Evolutionary conservation across 2,888 invertebrate species (phyloP).

Genomic region (Tinea trinotella): DNA sequence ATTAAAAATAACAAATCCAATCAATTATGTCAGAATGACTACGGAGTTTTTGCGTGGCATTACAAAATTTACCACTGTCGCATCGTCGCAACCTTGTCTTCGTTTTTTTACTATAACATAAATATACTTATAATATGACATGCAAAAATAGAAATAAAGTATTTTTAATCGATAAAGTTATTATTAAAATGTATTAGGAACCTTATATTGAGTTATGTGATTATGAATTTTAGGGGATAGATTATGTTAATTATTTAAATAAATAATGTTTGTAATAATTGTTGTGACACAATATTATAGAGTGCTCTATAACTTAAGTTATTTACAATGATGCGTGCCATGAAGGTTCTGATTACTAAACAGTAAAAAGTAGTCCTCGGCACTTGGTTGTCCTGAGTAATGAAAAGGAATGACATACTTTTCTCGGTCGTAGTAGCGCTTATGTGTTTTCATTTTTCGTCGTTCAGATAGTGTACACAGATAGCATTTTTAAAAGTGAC

Average conservation of each 20-base stretch:
- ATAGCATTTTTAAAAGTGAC: constrained; percentile 15
- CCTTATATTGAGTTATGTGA: too few relatives aligned
- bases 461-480: constrained; percentile 17
- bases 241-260: too few relatives aligned
- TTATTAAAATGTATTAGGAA: too few relatives aligned
- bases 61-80: constrained; percentile 29
- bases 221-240: too few relatives aligned
- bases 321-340: background rate
- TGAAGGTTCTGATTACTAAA: background rate
- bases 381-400: constrained; percentile 34
- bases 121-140: constrained; percentile 26
- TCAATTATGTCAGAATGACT: constrained; percentile 28
- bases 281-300: background rate
- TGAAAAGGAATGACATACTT: constrained; percentile 52
- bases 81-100: constrained; percentile 21
- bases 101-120: constrained; percentile 26
- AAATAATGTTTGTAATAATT: too few relatives aligned
- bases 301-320: background rate
- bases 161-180: too few relatives aligned
- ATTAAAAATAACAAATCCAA: constrained; percentile 17
- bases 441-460: constrained; percentile 19
- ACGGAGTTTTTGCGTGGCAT: constrained; percentile 24
- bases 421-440: constrained; percentile 27
- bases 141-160: constrained; percentile 21
- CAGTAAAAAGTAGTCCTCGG: constrained; percentile 1